Percentiles rank a stretch among this genome's conserved stretches.
phyloP scores from a whole-genome alignment of 2,113 vertebrate species.

The Phocoena sinus region DNA sequence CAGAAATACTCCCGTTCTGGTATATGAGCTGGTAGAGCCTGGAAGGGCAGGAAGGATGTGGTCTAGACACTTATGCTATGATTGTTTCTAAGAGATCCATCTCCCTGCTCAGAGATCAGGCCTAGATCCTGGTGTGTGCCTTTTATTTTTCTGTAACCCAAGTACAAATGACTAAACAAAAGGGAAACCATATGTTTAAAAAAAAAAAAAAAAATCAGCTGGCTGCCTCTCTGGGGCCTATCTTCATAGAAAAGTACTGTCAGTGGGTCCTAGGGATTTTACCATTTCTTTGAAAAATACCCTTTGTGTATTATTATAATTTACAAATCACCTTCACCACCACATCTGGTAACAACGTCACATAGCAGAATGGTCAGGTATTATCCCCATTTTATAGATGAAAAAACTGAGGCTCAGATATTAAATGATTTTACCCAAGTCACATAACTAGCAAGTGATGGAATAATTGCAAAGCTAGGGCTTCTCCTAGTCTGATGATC shows the following conservation, averaged over 20 bases:
- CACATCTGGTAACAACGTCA: background rate
- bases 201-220: background rate
- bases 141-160: background rate
- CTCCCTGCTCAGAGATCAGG: background rate
- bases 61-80: background rate
- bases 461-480: background rate
- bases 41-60: background rate
- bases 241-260: background rate
- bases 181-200: background rate
- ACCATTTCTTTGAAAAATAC: conserved; percentile 21
- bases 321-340: background rate
- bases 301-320: background rate
- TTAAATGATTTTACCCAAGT: background rate
- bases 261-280: background rate
- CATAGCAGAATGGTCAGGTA: background rate
- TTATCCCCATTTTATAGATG: background rate
- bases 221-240: background rate
- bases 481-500: background rate
- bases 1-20: background rate
- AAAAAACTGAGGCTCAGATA: background rate
- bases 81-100: background rate
- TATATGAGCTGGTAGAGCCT: background rate
- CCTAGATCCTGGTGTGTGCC: background rate
- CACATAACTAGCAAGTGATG: background rate
- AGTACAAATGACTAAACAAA: conserved; percentile 24